Evolutionary conservation across 2,113 vertebrate genomes (phyloP).

Genomic region (Ursus arctos): DNA sequence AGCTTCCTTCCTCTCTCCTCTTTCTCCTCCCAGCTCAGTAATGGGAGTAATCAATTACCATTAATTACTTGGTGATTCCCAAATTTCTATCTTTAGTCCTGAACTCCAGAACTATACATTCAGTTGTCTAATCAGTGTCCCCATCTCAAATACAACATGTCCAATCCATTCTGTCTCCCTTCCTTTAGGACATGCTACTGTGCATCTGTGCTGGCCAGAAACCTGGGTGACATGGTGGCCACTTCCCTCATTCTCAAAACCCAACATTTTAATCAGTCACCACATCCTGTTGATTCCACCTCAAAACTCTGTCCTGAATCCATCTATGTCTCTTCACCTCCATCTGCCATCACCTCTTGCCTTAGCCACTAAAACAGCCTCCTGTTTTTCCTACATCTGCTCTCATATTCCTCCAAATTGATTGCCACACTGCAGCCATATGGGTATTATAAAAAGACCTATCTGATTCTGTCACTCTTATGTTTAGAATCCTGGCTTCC

Average conservation of each 20-base stretch:
- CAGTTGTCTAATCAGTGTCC: background rate
- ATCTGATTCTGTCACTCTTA: background rate
- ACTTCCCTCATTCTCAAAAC: background rate
- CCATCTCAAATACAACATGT: background rate
- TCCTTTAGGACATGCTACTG: background rate
- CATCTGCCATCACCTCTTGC: background rate
- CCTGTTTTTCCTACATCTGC: background rate
- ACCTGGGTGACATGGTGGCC: background rate
- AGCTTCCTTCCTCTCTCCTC: background rate
- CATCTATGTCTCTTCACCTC: background rate
- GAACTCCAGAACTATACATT: background rate
- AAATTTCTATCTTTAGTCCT: background rate
- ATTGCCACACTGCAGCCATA: background rate
- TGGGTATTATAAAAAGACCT: background rate
- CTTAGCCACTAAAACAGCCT: background rate
- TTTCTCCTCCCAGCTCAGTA: background rate
- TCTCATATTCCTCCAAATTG: background rate
- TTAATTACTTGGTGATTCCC: background rate
- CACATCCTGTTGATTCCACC: background rate
- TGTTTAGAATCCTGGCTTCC: background rate
- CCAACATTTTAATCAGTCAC: background rate
- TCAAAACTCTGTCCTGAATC: background rate
- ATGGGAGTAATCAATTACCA: background rate
- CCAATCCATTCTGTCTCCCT: background rate
- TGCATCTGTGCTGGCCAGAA: background rate